Evolutionary conservation across 2,113 vertebrate species (phyloP).

Genomic region (Pipra filicauda): DNA sequence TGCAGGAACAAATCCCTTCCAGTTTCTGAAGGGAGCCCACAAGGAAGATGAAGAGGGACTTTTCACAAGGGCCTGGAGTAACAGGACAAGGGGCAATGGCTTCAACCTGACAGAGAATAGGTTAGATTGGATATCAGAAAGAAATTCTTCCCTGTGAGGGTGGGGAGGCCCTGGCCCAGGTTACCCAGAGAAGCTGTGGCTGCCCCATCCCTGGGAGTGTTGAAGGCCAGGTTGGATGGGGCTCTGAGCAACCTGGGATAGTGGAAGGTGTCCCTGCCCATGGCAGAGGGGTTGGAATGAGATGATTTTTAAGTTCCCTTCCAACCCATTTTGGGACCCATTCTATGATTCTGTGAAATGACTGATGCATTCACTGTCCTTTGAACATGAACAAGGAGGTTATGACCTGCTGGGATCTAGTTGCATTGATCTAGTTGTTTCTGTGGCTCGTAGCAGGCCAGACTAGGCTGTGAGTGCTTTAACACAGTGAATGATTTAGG

Average conservation of each 20-base stretch:
- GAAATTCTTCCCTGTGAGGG: not conserved
- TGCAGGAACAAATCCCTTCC: not conserved
- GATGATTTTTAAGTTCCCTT: not conserved
- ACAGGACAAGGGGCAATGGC: not conserved
- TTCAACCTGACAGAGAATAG: not conserved
- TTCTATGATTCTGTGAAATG: not conserved
- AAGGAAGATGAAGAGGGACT: not conserved
- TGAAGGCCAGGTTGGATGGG: not conserved
- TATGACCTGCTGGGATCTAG: not conserved
- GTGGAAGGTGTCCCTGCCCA: not conserved
- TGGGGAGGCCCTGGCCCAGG: not conserved
- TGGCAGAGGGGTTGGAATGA: not conserved
- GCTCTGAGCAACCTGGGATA: not conserved
- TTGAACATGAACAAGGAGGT: not conserved
- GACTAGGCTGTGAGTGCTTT: not conserved
- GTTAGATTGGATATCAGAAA: not conserved
- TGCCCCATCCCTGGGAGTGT: not conserved
- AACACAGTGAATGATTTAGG: not conserved
- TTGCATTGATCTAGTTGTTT: not conserved
- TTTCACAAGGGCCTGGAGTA: not conserved
- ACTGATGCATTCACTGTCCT: not conserved
- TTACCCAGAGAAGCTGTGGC: not conserved
- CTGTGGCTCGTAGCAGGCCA: not conserved
- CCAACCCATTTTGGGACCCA: not conserved
- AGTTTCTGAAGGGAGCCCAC: not conserved